Evolutionary conservation across 1,140 invertebrate genomes (phyloP), one percentile per base, ranked within the genome.

Genomic region (Dinoponera quadriceps): DNA sequence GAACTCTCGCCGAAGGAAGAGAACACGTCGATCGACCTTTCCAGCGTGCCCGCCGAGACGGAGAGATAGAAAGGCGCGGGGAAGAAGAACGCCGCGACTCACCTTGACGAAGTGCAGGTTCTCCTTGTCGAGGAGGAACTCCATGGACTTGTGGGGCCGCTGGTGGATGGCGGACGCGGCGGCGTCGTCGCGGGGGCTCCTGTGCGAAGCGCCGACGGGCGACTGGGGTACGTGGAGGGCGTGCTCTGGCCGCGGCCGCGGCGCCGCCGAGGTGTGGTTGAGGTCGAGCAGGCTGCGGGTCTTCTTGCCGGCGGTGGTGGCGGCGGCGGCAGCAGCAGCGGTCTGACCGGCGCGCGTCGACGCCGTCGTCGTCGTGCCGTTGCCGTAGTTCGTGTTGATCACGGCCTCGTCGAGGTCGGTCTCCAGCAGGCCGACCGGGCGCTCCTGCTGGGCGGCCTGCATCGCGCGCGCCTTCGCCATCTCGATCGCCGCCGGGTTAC

Each of bases 121-220:
- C 90, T 98, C 97, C 94, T 98, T 98, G 94, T 98, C 97, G 91
- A 98, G 96, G 90, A 98, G 96, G 95, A 98, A 98, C 95, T 98
- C 98, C 97, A 98, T 98, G 94, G 97, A 98, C 94, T 98, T 98
- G 95, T 97, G 97, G 80, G 97, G 96, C 85, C 97, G 93, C 84
- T 94, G 92, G 83, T 94, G 92, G 88, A 92, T 91, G 80, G 94
- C 92, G 86, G 95, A 89, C 25, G 87, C 73, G 69, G 75, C 75
- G 51, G 65, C 75, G 88, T 88, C 84, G 84, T 90, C 88, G 72
- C 77, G 82, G 63, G 82, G 82, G 73, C 81, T 92, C 89, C 92
- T 91, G 84, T 90, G 89, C 71, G 89, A 82, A 88, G 90, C 84
- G 91, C 91, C 91, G 73, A 90, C 87, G 38, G 93, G 90, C 89